Evolutionary conservation across 1,140 invertebrate species (phyloP).

Genomic region (Matsumurasca onukii): DNA sequence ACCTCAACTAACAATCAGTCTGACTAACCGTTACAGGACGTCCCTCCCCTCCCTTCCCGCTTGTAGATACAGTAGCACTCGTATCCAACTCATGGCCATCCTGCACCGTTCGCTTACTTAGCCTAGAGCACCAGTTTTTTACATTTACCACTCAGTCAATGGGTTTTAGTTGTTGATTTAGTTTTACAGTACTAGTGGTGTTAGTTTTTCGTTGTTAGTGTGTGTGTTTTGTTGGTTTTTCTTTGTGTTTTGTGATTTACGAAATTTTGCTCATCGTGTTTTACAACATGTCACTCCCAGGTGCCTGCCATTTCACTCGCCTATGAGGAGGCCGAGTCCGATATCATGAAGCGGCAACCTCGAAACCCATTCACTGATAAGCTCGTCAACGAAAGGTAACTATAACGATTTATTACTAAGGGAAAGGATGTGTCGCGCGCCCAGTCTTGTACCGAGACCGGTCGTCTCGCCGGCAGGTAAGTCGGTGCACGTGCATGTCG

Average conservation of each 20-base stretch:
- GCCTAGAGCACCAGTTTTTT: background rate
- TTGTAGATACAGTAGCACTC: conserved; percentile 17
- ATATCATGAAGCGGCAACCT: conserved; percentile 99
- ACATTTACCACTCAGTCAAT: conserved; percentile 23
- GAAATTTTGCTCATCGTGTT: conserved; percentile 41
- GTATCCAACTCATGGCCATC: conserved; percentile 31
- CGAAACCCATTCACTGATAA: conserved; percentile 95
- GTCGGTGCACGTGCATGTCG: conserved; percentile 6
- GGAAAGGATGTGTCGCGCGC: background rate
- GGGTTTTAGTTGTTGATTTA: conserved; percentile 10
- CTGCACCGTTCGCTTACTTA: conserved; percentile 35
- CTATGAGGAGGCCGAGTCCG: conserved; percentile 96
- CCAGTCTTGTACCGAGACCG: background rate
- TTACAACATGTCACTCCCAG: conserved; percentile 54
- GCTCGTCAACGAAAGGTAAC: conserved; percentile 98
- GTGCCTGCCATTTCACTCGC: conserved; percentile 98
- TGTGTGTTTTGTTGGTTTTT: conserved; percentile 34
- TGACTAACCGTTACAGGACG: background rate
- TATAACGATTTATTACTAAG: conserved; percentile 5
- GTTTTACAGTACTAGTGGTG: background rate
- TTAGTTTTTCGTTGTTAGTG: conserved; percentile 32
- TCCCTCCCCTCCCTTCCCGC: conserved; percentile 9
- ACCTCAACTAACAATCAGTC: background rate
- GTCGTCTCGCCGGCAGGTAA: background rate
- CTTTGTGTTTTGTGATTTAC: conserved; percentile 24